Percentiles rank a stretch among this genome's conserved stretches.
Evolutionary conservation across 2,888 invertebrate species (phyloP).

Genomic region (Luperina testacea): DNA sequence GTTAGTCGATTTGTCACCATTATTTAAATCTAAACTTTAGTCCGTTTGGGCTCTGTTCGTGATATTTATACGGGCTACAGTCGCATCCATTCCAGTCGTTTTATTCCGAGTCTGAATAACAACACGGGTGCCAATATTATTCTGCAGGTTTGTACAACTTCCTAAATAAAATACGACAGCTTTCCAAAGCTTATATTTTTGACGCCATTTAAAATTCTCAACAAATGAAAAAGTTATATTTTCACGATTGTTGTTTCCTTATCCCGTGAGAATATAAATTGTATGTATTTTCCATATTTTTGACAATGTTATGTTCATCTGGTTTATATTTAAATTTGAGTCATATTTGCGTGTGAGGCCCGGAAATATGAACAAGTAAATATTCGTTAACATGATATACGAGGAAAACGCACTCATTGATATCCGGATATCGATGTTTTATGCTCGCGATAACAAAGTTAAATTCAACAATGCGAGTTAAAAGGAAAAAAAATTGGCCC

Average conservation of each 20-base stretch:
- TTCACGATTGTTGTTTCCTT: constrained; percentile 37
- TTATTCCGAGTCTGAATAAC: constrained; percentile 21
- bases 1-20: constrained; percentile 60
- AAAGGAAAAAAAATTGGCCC: constrained; percentile 10
- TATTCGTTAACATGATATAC: constrained; percentile 60
- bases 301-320: constrained; percentile 39
- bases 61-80: constrained; percentile 30
- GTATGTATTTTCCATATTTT: constrained; percentile 49
- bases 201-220: constrained; percentile 46
- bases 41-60: constrained; percentile 16
- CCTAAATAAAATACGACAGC: constrained; percentile 18
- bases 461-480: constrained; percentile 38
- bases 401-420: constrained; percentile 49
- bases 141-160: constrained; percentile 5
- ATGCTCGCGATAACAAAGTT: constrained; percentile 55
- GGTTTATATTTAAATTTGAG: constrained; percentile 61
- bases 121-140: constrained; percentile 29
- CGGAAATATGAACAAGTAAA: constrained; percentile 55
- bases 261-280: constrained; percentile 51
- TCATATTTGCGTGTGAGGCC: constrained; percentile 30
- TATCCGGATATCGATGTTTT: constrained; percentile 45
- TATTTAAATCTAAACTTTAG: constrained; percentile 58
- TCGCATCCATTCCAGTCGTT: constrained; percentile 17
- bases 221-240: constrained; percentile 46
- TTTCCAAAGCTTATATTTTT: constrained; percentile 25